Evolutionary conservation across 2,113 vertebrate species (phyloP), one percentile per base, ranked within the genome.

Genomic region (Epinephelus moara): DNA sequence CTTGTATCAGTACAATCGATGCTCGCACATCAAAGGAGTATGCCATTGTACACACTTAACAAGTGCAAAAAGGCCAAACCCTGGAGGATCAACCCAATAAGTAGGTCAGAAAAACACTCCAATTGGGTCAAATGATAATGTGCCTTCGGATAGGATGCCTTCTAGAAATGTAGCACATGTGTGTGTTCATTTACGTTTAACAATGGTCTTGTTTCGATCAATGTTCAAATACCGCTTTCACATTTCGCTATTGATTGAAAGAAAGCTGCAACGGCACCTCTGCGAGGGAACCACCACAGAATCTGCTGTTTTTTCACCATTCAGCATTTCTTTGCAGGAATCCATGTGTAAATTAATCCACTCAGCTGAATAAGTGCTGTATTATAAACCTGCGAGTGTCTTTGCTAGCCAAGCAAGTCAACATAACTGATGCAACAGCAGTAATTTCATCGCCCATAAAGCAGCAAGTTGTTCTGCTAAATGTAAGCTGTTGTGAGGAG

Each of bases 1-100:
- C 89, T 94, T 91, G 93, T 94, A 92, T 93, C 81, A 69, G 92
- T 87, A 42, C 75, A 92, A 94, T 95, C 94, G 21, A 94, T 95
- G 86, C 84, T 63, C 49, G 67, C 85, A 91, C 91, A 94, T 95
- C 90, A 95, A 94, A 95, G 87, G 67, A 80, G 75, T 84, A 79
- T 88, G 90, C 89, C 88, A 92, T 88, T 91, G 92, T 93, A 90
- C 82, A 86, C 70, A 86, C 78, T 91, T 92, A 92, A 91, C 89
- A 89, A 92, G 88, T 89, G 85, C 89, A 90, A 91, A 94, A 93
- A 90, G 90, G 84, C 86, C 79, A 84, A 89, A 85, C 85, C 89
- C 92, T 84, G 49, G 68, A 91, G 93, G 90, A 93, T 91, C 84
- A 90, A 81, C 83, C 88, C 78, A 78, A 91, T 84, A 94, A 93